A percentile compares a stretch with the other conserved stretches of the same genome.
phyloP scores from a whole-genome alignment of 2,888 invertebrate species.

The Bugulina stolonifera region DNA sequence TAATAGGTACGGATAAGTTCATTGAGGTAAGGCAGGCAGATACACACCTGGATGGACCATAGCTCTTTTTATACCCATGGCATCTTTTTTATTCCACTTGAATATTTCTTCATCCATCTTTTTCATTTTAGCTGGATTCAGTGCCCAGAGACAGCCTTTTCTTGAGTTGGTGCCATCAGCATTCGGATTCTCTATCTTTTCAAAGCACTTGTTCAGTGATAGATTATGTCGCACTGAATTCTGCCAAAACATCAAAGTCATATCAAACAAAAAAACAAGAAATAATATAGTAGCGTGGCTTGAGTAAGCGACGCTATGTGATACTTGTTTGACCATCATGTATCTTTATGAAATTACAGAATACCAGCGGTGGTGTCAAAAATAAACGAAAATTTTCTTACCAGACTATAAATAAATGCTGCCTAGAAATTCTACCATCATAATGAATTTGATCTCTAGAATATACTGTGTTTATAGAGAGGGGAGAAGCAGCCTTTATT shows the following conservation, averaged over 20 bases:
- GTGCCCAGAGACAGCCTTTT: constrained; percentile 79
- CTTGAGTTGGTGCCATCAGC: constrained; percentile 52
- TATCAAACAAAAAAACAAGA: background rate
- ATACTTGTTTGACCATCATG: background rate
- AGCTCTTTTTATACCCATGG: constrained; percentile 80
- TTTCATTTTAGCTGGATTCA: constrained; percentile 86
- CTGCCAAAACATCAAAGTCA: constrained; percentile 36
- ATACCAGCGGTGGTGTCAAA: background rate
- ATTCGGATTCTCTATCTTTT: constrained; percentile 86
- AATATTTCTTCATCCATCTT: constrained; percentile 98
- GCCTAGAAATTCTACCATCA: no score
- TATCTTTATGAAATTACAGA: background rate
- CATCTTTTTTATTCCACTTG: constrained; percentile 95
- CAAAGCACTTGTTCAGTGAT: constrained; percentile 95
- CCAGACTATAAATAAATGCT: no score
- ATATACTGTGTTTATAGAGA: no score
- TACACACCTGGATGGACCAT: constrained; percentile 81
- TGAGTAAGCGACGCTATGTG: background rate
- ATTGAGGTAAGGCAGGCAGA: no score
- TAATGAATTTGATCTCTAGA: no score
- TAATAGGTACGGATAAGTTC: no score
- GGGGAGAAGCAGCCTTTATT: no score
- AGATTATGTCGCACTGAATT: constrained; percentile 96
- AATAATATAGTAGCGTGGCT: background rate
- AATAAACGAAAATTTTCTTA: no score